Base-by-base conservation (phyloP, 2,888 invertebrate genomes). In the Phortica okadai region DNA sequence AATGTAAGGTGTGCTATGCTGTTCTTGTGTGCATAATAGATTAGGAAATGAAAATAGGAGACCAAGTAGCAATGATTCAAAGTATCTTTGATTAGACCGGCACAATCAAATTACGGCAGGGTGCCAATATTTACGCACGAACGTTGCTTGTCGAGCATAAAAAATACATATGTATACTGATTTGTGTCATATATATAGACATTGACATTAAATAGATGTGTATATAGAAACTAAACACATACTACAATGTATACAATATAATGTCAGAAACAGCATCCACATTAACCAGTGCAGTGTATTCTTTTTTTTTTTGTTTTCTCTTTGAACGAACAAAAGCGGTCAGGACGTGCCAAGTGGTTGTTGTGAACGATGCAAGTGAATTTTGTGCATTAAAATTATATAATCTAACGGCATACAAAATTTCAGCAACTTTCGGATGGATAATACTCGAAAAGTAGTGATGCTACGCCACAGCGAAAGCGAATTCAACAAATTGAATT, bases 401-500 rank as follows among this genome's bases (percentile, higher is more conserved):
- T 62, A 21, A 62, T 62, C 21, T 6, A 25, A 62, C 10, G 16
- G 6, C 25, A 62, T 62, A 8, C 8, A 50, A 50, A 50, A 59
- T 78, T 81, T 42, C 74, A 85, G 83, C 42, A 76, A 77, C 58
- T 78, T 73, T 44, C 73, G 78, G 11, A 82, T 80, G 73, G 84
- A 84, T 86, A 84, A 85, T 77, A 83, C 84, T 3, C 85, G 84
- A 86, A 93, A 93, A 84, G 94, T 91, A 67, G 88, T 90, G 64
- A 81, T 91, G 74, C 93, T 95, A 78, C 94, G 95, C 78, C 95
- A 95, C 84, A 95, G 95, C 75, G 95, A 95, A 92, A 95, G 95
- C 88, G 95, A 95, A 90, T 95, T 95, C 94, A 95, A 95, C 85
- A 93, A 94, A 90, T 93, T 94, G 86, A 95, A 95, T 91, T 92